A percentile compares a stretch with the other conserved stretches of the same genome.
Conservation (phyloP, 1,140 invertebrate genomes). For the Leptonema lineaticorne region DNA sequence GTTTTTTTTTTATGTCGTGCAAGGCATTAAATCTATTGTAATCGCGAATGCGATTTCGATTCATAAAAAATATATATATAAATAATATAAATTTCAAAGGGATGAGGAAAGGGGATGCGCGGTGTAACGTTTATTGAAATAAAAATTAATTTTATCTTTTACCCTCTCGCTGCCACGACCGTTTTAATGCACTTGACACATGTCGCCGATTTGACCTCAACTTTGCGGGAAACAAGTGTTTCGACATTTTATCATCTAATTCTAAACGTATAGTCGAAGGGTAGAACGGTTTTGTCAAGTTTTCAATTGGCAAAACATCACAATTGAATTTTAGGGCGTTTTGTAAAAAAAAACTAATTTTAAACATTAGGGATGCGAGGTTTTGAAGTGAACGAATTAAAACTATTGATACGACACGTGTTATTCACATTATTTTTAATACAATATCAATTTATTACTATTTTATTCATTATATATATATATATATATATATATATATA, state of each 20-base stretch:
- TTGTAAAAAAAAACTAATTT: background rate
- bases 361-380: background rate
- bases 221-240: constrained; percentile 29
- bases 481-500: too few relatives aligned
- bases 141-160: background rate
- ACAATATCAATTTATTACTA: too few relatives aligned
- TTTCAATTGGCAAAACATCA: background rate
- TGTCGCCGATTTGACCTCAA: constrained; percentile 32
- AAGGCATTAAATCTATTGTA: too few relatives aligned
- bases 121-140: constrained; percentile 10
- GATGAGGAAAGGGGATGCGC: background rate
- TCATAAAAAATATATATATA: too few relatives aligned
- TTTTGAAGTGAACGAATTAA: constrained; percentile 1
- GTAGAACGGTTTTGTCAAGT: background rate
- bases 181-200: constrained; percentile 36
- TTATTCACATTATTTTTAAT: background rate
- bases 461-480: too few relatives aligned
- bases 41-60: background rate
- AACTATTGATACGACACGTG: constrained; percentile 1
- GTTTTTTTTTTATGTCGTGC: too few relatives aligned
- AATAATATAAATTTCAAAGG: too few relatives aligned
- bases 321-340: background rate
- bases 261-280: background rate
- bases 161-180: constrained; percentile 14
- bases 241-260: constrained; percentile 29